These are phyloP conservation scores for Styela plicata DNA, from an alignment of 23 tunicate species.

Conservation along the genomic window DNA sequence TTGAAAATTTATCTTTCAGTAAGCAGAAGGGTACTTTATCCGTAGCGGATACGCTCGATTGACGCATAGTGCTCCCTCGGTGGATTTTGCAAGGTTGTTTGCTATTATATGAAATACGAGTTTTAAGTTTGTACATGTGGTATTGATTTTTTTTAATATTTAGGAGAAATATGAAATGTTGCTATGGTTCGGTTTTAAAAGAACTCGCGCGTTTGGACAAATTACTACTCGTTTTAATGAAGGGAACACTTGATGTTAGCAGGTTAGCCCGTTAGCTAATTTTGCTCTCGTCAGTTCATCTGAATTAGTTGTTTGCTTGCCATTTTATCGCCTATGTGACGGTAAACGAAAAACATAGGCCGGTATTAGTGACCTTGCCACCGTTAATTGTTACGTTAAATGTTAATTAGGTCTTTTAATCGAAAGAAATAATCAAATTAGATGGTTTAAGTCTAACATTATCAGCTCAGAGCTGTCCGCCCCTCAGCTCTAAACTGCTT, in stretches of 20 bases:
- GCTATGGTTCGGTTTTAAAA: too few species aligned
- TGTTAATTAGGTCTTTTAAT: neutral
- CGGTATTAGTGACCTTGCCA: neutral
- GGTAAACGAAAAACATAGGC: neutral
- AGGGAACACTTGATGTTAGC: neutral
- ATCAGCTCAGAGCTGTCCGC: too few species aligned
- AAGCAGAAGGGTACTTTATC: neutral
- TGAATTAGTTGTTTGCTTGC: slow-evolving; percentile 4
- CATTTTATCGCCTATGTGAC: neutral
- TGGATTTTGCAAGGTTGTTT: too few species aligned
- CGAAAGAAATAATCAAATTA: neutral
- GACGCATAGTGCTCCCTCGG: neutral
- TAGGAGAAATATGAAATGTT: too few species aligned
- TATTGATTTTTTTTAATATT: too few species aligned
- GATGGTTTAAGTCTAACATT: neutral
- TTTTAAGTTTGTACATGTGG: too few species aligned
- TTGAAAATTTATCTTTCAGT: neutral
- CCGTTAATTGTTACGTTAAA: neutral
- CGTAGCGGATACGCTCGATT: neutral
- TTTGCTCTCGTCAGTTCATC: neutral
- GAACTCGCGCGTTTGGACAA: too few species aligned
- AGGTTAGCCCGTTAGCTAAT: neutral
- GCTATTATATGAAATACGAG: too few species aligned
- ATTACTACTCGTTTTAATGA: neutral
- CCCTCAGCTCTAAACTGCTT: too few species aligned